Conservation (phyloP, 2,113 vertebrate genomes). For the Candoia aspera region DNA sequence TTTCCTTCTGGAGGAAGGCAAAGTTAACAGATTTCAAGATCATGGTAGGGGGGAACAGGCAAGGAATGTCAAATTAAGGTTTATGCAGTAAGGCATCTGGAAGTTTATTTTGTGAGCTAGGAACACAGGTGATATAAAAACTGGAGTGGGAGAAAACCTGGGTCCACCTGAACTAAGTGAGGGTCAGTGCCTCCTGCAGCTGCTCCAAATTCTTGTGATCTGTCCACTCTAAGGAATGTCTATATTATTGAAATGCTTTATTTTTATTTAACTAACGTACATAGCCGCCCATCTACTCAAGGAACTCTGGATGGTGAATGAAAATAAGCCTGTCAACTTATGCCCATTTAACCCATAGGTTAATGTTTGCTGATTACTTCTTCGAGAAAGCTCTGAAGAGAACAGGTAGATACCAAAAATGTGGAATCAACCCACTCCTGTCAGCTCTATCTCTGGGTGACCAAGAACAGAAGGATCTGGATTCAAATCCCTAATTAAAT, state of each 20-base stretch:
- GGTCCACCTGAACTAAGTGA: not conserved
- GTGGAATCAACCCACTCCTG: no score
- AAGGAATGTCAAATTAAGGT: not conserved
- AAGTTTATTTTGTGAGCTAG: not conserved
- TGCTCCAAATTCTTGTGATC: not conserved
- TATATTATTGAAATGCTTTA: not conserved
- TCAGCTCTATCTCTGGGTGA: no score
- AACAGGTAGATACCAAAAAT: no score
- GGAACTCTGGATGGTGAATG: not conserved
- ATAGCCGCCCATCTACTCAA: not conserved
- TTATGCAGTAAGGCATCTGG: not conserved
- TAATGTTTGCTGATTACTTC: no score
- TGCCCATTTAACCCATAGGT: no score
- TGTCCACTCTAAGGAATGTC: not conserved
- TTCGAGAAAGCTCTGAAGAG: no score
- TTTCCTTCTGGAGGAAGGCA: not conserved
- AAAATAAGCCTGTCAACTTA: not conserved
- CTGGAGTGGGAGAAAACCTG: not conserved
- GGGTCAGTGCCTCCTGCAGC: not conserved
- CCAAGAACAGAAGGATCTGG: no score
- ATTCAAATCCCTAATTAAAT: not conserved
- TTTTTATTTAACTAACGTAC: not conserved
- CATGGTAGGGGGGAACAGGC: not conserved
- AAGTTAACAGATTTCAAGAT: not conserved
- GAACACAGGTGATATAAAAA: not conserved